These are phyloP conservation scores for Orchesellides sinensis DNA, from an alignment of 2,888 invertebrate genomes.

Conservation along the genomic window DNA sequence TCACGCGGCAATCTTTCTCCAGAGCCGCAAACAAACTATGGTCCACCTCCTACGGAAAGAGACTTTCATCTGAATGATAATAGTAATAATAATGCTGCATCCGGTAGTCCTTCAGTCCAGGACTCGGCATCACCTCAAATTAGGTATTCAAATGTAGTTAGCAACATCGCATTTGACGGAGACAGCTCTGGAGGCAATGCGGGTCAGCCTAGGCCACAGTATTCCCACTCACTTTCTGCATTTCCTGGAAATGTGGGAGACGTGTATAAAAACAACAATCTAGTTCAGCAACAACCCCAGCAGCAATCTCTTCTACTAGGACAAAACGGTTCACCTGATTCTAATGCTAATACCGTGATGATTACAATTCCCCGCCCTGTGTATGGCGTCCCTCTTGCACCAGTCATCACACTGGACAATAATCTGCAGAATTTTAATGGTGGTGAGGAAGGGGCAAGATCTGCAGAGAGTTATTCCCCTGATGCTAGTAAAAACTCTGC, in stretches of 20 bases:
- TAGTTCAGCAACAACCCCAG: background rate
- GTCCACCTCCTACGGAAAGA: background rate
- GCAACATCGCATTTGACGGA: background rate
- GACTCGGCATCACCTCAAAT: background rate
- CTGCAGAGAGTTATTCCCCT: conserved; percentile 5
- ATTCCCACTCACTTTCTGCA: background rate
- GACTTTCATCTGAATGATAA: background rate
- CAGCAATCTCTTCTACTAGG: background rate
- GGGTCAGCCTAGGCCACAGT: too few relatives aligned
- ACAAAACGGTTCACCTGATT: background rate
- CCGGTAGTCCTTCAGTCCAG: background rate
- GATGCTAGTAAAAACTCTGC: background rate
- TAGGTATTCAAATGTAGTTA: conserved; percentile 5
- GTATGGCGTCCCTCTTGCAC: conserved; percentile 73
- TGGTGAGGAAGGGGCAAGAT: background rate
- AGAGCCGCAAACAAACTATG: conserved; percentile 1
- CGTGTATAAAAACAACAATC: conserved; percentile 2
- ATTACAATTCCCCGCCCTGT: conserved; percentile 62
- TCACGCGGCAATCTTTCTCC: conserved; percentile 5
- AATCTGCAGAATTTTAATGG: conserved; percentile 18
- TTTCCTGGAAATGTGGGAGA: background rate
- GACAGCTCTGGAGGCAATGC: background rate
- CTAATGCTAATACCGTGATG: conserved; percentile 24
- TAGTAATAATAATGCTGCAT: background rate
- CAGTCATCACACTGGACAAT: conserved; percentile 67